These are phyloP conservation scores for Atta texana DNA, from an alignment of 1,140 invertebrate species.

Conservation along the genomic window DNA sequence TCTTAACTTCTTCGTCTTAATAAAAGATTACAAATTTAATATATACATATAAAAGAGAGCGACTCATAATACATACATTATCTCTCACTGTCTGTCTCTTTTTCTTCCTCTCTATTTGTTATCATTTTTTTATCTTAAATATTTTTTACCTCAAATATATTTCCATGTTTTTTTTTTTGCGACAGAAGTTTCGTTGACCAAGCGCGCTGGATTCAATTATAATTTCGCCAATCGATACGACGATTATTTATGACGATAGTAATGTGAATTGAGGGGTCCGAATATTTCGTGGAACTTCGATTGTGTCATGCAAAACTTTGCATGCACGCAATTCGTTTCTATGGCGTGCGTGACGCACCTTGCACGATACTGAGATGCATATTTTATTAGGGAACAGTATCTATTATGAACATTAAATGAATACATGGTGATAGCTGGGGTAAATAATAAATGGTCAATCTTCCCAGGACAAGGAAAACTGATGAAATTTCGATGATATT, in stretches of 20 bases:
- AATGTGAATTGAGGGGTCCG: neutral
- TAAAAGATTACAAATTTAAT: slow-evolving; percentile 1
- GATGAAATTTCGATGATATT: neutral
- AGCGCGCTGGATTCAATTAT: neutral
- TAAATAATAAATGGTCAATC: neutral
- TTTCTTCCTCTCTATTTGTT: neutral
- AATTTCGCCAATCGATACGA: slow-evolving; percentile 35
- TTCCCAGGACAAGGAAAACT: neutral
- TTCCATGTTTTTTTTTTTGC: neutral
- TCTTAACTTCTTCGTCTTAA: neutral
- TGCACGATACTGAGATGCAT: neutral
- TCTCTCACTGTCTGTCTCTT: no score
- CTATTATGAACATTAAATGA: slow-evolving; percentile 14
- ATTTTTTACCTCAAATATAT: neutral
- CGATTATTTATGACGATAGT: slow-evolving; percentile 25
- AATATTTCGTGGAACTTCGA: slow-evolving; percentile 24
- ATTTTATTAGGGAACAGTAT: slow-evolving; percentile 20
- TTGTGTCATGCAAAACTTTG: slow-evolving; percentile 14
- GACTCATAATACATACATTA: neutral
- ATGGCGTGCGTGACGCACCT: slow-evolving; percentile 49
- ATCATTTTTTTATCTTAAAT: slow-evolving; percentile 9
- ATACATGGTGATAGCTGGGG: neutral
- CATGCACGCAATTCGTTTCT: slow-evolving; percentile 16
- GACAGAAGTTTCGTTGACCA: neutral
- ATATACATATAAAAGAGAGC: neutral